Evolutionary conservation across 2,797 vertebrate species (phyloP).

Genomic region (Pteropus rufus): DNA sequence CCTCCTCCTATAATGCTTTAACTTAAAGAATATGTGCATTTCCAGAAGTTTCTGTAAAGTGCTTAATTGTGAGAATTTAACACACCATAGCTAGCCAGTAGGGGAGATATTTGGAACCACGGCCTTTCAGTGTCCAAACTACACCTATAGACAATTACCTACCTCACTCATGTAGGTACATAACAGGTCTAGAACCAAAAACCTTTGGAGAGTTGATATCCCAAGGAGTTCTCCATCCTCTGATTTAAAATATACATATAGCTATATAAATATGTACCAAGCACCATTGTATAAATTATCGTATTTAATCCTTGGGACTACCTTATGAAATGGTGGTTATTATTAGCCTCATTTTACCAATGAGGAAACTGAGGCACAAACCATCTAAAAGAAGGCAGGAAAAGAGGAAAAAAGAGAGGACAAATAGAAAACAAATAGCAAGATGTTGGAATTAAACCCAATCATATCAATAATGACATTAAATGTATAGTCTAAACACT

Average conservation of each 20-base stretch:
- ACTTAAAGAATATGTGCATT: not conserved
- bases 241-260: not conserved
- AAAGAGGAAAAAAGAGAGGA: not conserved
- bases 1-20: not conserved
- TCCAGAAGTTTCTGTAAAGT: constrained; percentile 8
- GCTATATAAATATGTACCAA: not conserved
- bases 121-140: not conserved
- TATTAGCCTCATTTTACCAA: constrained; percentile 2
- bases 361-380: not conserved
- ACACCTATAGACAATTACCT: not conserved
- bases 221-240: not conserved
- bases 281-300: not conserved
- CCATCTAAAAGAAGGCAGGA: not conserved
- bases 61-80: constrained; percentile 2
- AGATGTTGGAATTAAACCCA: not conserved
- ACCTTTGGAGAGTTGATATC: not conserved
- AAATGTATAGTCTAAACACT: not conserved
- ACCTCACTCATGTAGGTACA: not conserved
- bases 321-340: not conserved
- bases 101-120: not conserved
- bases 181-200: not conserved
- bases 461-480: not conserved
- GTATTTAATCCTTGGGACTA: not conserved
- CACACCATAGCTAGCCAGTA: not conserved
- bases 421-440: not conserved